A percentile compares a stretch with the other conserved stretches of the same genome.
These are phyloP conservation scores for Pelosia muscerda DNA, from an alignment of 2,888 invertebrate species.

Conservation along the genomic window DNA sequence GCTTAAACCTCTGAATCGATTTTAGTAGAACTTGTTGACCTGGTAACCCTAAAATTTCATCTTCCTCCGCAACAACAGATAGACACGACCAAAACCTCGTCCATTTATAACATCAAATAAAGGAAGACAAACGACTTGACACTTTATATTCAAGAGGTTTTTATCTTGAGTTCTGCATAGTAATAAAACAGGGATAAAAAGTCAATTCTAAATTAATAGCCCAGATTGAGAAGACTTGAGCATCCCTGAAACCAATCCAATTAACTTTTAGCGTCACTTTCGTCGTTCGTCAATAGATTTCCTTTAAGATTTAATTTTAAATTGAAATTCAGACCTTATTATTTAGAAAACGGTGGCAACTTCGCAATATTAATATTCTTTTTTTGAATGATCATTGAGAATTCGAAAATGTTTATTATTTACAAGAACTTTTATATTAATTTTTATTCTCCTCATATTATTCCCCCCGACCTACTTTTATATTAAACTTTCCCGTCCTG, in stretches of 20 bases:
- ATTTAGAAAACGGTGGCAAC: conserved; percentile 22
- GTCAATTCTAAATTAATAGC: conserved; percentile 46
- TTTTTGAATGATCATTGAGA: conserved; percentile 3
- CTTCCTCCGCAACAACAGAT: neutral
- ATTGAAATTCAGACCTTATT: conserved; percentile 43
- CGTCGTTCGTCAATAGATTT: conserved; percentile 48
- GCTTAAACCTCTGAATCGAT: neutral
- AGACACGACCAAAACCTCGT: neutral
- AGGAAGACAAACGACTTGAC: conserved; percentile 12
- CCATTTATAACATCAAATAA: neutral
- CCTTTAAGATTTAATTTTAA: conserved; percentile 44
- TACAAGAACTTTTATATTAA: conserved; percentile 4
- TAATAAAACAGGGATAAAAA: conserved; percentile 49
- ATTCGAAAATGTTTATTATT: conserved; percentile 11
- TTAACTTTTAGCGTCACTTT: conserved; percentile 49
- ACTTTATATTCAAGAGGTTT: conserved; percentile 22
- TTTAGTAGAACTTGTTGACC: neutral
- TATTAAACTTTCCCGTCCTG: neutral
- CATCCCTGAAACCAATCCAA: conserved; percentile 48
- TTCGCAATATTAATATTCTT: conserved; percentile 14
- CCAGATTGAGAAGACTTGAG: conserved; percentile 39
- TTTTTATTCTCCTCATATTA: conserved; percentile 5
- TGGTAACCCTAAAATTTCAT: neutral
- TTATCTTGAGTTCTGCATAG: conserved; percentile 36
- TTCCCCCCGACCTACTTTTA: conserved; percentile 3